Percentiles rank a stretch among this genome's conserved stretches.
These are phyloP conservation scores for Drosophila sp. DNA, from an alignment of 1,140 invertebrate genomes.

Conservation along the genomic window DNA sequence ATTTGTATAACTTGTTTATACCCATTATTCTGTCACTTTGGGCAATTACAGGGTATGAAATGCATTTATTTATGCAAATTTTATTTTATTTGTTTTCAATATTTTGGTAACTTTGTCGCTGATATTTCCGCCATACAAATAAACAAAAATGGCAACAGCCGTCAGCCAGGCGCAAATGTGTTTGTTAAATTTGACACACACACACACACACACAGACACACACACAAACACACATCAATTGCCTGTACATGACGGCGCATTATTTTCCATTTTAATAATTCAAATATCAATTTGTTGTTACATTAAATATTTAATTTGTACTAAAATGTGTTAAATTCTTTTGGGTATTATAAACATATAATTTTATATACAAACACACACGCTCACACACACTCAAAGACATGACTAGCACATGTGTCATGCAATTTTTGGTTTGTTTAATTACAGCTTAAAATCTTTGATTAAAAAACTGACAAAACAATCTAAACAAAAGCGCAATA, in stretches of 20 bases:
- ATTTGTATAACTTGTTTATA: neutral
- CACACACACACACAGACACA: constrained; percentile 19
- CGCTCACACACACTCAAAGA: constrained; percentile 5
- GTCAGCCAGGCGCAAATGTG: constrained; percentile 69
- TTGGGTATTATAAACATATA: constrained; percentile 69
- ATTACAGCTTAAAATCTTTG: constrained; percentile 80
- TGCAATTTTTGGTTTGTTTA: constrained; percentile 75
- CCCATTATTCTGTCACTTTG: neutral
- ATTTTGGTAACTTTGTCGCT: constrained; percentile 82
- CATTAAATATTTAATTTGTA: constrained; percentile 83
- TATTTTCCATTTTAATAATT: constrained; percentile 82
- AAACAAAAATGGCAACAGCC: constrained; percentile 67
- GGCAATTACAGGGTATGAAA: constrained; percentile 27
- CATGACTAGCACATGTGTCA: constrained; percentile 49
- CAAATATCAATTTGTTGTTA: constrained; percentile 83
- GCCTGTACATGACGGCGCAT: constrained; percentile 71
- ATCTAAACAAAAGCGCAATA: constrained; percentile 28
- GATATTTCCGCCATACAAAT: constrained; percentile 80
- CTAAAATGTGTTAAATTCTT: constrained; percentile 83
- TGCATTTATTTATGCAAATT: constrained; percentile 81
- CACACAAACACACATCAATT: constrained; percentile 25
- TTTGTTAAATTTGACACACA: constrained; percentile 62
- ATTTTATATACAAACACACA: constrained; percentile 16
- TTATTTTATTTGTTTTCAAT: constrained; percentile 83
- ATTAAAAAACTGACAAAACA: constrained; percentile 61